Evolutionary conservation across 2,113 vertebrate species (phyloP).

Genomic region (Sterna hirundo): DNA sequence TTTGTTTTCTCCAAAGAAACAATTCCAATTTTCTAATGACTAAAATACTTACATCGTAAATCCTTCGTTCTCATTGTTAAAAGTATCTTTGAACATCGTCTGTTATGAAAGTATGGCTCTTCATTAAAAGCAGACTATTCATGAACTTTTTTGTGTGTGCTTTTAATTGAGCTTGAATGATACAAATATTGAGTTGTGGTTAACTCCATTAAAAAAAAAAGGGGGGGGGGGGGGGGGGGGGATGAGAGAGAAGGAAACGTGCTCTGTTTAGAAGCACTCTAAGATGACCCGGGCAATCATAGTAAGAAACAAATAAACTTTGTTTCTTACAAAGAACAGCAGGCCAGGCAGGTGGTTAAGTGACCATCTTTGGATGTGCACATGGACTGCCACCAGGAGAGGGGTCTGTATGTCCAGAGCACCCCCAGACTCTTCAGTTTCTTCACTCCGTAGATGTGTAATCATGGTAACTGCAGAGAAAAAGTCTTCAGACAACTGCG

Average conservation of each 20-base stretch:
- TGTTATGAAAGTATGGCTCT: slow-evolving; percentile 26
- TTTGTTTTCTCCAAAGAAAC: slow-evolving; percentile 58
- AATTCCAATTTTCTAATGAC: slow-evolving; percentile 43
- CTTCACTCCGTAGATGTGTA: neutral
- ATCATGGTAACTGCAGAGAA: neutral
- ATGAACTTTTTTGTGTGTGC: slow-evolving; percentile 12
- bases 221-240: neutral
- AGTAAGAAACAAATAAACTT: neutral
- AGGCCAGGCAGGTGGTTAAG: neutral
- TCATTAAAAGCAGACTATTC: slow-evolving; percentile 54
- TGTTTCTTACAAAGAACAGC: neutral
- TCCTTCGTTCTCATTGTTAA: slow-evolving; percentile 33
- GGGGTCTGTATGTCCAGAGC: neutral
- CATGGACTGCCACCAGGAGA: neutral
- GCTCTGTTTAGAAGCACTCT: neutral
- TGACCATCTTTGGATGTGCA: neutral
- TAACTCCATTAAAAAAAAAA: neutral
- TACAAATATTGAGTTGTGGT: slow-evolving; percentile 43
- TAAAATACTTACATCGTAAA: slow-evolving; percentile 45
- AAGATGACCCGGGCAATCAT: neutral
- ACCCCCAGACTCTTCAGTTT: neutral
- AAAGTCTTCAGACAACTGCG: neutral
- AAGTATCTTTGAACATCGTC: slow-evolving; percentile 48
- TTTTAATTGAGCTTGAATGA: slow-evolving; percentile 56
- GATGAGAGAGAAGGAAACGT: neutral